Conservation (phyloP, 2,113 vertebrate genomes). For the Malaclemys terrapin region DNA sequence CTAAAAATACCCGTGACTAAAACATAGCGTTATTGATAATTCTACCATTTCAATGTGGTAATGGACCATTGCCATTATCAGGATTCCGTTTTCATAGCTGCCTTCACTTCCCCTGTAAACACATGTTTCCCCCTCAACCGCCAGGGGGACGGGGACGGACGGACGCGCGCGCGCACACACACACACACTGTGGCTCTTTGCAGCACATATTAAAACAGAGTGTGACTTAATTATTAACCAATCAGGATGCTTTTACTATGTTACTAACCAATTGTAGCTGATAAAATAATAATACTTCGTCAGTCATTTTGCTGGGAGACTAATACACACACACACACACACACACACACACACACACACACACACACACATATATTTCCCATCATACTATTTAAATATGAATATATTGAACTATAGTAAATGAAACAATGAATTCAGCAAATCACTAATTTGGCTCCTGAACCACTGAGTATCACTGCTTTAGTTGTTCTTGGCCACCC, state of each 20-base stretch:
- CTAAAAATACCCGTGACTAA: too few relatives aligned
- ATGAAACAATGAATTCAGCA: neutral
- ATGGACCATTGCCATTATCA: neutral
- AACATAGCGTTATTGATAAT: neutral
- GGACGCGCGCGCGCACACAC: too few relatives aligned
- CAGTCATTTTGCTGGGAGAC: neutral
- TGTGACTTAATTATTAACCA: neutral
- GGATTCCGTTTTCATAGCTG: neutral
- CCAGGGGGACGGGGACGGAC: too few relatives aligned
- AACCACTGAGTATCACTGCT: neutral
- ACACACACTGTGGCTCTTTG: neutral
- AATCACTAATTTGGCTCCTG: neutral
- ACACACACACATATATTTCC: neutral
- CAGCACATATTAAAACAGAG: neutral
- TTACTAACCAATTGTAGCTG: neutral
- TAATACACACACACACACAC: neutral
- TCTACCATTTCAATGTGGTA: neutral
- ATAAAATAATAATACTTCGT: neutral
- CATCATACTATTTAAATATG: neutral
- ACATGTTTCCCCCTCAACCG: too few relatives aligned
- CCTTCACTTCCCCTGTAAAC: neutral
- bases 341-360: too few relatives aligned
- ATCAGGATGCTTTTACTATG: neutral
- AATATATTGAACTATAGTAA: neutral
- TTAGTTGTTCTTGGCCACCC: neutral